Base-by-base conservation (phyloP, 2,113 vertebrate species). In the Peromyscus maniculatus region DNA sequence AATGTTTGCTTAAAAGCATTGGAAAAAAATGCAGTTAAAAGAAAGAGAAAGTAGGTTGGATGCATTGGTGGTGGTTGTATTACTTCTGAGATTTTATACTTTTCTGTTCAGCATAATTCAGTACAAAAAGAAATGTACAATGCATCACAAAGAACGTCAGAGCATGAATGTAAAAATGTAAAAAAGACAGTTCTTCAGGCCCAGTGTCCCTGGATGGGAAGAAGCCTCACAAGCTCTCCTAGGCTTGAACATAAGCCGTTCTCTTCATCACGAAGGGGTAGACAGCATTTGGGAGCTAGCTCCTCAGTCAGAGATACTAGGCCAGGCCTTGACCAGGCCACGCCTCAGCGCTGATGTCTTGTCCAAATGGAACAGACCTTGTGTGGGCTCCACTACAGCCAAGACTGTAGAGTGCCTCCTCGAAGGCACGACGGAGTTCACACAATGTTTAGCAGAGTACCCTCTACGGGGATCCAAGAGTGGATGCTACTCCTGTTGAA, bases 151-250 rank as follows among this genome's bases (percentile, higher is more conserved):
- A 59, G 22, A 88, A 84, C 0, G 80, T 43, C 39, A 86, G 33
- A 3, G 13, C 36, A 96, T 72, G 57, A 86, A 77, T 91, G n/a
- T 93, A 28, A 84, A 13, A 83, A 97, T 24, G 3, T 11, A 93
- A 89, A 83, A 2, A 11, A 71, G 57, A 19, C 43, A 95, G 0
- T 22, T 94, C 5, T 8, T 62, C 0, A 66, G 16, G 69, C 64
- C 55, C 26, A 52, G 55, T 57, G 88, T 69, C 31, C 26, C 84
- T 62, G 39, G 49, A 33, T 21, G 43, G n/a, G 46, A 94, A 93
- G 87, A 92, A 94, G 62, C 28, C 33, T 7, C 80, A 82, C 0
- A 7, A 64, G n/a, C 15, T 59, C 84, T 67, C 91, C 59, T 59
- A 19, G 55, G 43, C 43, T 62, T 55, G 13, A 39, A 0, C 1